These are phyloP conservation scores for Sesamia nonagrioides DNA, from an alignment of 1,140 invertebrate species.

Conservation along the genomic window DNA sequence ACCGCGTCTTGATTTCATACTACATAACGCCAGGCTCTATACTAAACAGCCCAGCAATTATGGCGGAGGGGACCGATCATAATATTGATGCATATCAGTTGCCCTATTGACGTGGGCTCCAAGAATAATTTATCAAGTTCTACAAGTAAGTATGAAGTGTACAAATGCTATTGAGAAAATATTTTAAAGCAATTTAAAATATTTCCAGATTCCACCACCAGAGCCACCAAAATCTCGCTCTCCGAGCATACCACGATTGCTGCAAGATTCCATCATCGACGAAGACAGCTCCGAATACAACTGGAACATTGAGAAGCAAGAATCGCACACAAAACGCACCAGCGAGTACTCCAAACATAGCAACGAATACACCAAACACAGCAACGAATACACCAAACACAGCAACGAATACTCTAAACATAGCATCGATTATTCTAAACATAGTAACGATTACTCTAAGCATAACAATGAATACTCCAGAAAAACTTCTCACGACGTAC, in stretches of 20 bases:
- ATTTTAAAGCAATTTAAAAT: too few species aligned
- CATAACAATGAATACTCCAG: conserved; percentile 84
- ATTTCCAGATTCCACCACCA: conserved; percentile 86
- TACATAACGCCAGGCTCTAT: too few species aligned
- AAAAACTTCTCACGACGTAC: conserved; percentile 92
- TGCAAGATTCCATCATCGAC: conserved; percentile 82
- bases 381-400: conserved; percentile 79
- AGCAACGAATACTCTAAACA: conserved; percentile 80
- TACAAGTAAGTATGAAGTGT: too few species aligned
- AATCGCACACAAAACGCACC: conserved; percentile 61
- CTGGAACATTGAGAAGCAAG: conserved; percentile 80
- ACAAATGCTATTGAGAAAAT: too few species aligned
- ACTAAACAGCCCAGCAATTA: too few species aligned
- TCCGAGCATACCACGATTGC: conserved; percentile 81
- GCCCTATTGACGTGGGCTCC: too few species aligned
- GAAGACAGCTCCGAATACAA: conserved; percentile 82
- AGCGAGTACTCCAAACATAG: conserved; percentile 55
- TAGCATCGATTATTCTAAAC: conserved; percentile 79
- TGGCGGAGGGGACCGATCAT: too few species aligned
- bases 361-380: conserved; percentile 79
- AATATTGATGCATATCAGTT: too few species aligned
- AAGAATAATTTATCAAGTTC: too few species aligned
- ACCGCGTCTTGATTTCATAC: too few species aligned
- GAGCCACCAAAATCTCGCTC: conserved; percentile 87
- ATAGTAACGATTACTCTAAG: conserved; percentile 67